These are phyloP conservation scores for Heterocephalus glaber DNA, from an alignment of 2,113 vertebrate species.

Conservation along the genomic window DNA sequence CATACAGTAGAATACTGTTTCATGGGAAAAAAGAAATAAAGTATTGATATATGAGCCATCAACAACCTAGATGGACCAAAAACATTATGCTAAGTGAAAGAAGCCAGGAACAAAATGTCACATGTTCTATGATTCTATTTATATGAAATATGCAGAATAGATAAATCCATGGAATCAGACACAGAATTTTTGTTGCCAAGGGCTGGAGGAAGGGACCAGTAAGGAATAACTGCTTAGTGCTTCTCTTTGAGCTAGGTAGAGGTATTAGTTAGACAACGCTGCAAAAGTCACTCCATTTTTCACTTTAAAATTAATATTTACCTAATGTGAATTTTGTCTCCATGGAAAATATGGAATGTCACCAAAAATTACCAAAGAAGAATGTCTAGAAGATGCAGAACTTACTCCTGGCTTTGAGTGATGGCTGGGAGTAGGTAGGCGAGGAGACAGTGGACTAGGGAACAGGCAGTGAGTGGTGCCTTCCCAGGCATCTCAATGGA, in stretches of 20 bases:
- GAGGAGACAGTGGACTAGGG: not conserved
- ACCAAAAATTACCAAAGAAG: not conserved
- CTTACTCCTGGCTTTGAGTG: not conserved
- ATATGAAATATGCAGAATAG: not conserved
- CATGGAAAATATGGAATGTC: slow-evolving; percentile 2
- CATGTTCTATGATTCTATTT: not conserved
- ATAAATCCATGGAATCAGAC: not conserved
- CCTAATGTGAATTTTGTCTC: not conserved
- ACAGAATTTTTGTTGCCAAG: not conserved
- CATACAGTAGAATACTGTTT: not conserved
- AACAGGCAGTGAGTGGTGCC: too few species aligned
- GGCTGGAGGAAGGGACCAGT: too few species aligned
- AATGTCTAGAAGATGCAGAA: not conserved
- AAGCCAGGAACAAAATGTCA: not conserved
- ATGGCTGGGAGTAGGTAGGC: not conserved
- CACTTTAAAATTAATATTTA: slow-evolving; percentile 1
- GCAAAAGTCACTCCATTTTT: not conserved
- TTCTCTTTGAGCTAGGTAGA: not conserved
- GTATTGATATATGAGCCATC: not conserved
- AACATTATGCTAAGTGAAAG: not conserved
- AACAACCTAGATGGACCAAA: not conserved
- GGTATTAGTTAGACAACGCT: not conserved
- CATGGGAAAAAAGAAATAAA: not conserved
- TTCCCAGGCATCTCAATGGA: not conserved
- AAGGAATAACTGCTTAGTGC: not conserved